Evolutionary conservation across 2,797 vertebrate genomes (phyloP).

Genomic region (Phoxinus dragarum): DNA sequence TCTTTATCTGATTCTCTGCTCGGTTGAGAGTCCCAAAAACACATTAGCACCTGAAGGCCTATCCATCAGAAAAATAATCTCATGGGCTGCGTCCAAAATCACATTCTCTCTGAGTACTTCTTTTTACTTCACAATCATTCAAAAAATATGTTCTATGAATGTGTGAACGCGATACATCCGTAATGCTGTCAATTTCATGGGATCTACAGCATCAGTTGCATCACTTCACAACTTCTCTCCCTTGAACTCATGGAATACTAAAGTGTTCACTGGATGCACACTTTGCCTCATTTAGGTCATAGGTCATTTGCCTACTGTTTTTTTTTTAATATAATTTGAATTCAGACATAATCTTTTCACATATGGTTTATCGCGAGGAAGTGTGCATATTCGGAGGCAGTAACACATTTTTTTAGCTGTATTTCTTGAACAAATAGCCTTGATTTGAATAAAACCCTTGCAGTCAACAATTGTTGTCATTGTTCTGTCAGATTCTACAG

Average conservation of each 20-base stretch:
- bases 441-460: background rate
- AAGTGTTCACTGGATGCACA: background rate
- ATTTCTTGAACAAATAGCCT: background rate
- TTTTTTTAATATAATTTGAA: background rate
- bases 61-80: background rate
- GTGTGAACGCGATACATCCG: too few species aligned
- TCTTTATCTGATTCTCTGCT: conserved; percentile 37
- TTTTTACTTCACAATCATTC: background rate
- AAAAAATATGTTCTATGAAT: background rate
- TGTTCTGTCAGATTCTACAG: background rate
- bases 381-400: background rate
- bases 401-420: background rate
- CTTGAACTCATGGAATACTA: background rate
- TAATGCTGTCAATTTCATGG: background rate
- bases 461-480: background rate
- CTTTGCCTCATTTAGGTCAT: too few species aligned
- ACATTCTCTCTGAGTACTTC: background rate
- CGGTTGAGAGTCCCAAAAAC: conserved; percentile 12
- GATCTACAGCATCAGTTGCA: background rate
- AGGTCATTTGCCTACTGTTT: background rate
- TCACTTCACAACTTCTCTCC: background rate
- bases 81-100: background rate
- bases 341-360: background rate
- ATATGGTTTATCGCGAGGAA: background rate
- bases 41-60: background rate